These are phyloP conservation scores for Adineta ricciae DNA, from an alignment of 2,888 invertebrate genomes.

Conservation along the genomic window DNA sequence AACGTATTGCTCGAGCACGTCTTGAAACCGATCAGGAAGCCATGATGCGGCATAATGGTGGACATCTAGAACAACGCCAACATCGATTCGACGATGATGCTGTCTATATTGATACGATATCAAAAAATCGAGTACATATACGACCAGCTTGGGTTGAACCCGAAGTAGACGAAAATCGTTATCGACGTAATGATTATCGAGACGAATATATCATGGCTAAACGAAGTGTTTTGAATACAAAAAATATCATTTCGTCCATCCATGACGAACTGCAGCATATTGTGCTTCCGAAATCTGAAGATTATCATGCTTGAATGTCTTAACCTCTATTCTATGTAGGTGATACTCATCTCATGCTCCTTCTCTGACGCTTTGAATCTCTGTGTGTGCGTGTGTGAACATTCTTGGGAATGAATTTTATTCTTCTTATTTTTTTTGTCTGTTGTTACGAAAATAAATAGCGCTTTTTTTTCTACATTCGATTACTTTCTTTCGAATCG, in stretches of 20 bases:
- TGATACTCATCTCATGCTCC: background rate
- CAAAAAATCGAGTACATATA: background rate
- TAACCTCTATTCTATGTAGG: too few species aligned
- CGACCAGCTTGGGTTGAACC: background rate
- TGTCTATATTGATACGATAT: background rate
- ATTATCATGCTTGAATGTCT: background rate
- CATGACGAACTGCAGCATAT: background rate
- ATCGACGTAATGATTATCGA: background rate
- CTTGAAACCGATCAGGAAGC: background rate
- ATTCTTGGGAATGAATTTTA: background rate
- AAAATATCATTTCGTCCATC: constrained; percentile 11
- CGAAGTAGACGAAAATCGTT: background rate
- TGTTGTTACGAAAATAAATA: background rate
- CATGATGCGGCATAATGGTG: background rate
- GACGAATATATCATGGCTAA: background rate
- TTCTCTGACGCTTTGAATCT: background rate
- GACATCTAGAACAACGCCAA: background rate
- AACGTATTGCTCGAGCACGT: background rate
- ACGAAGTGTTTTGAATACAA: background rate
- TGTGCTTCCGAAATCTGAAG: background rate
- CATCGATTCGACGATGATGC: background rate
- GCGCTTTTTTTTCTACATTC: background rate
- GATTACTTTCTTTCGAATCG: background rate
- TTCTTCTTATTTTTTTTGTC: background rate
- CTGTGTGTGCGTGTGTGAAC: background rate